Evolutionary conservation across 35 echinoderm and acorn worm genomes (phyloP).

Genomic region (Ophioderma brevispina): DNA sequence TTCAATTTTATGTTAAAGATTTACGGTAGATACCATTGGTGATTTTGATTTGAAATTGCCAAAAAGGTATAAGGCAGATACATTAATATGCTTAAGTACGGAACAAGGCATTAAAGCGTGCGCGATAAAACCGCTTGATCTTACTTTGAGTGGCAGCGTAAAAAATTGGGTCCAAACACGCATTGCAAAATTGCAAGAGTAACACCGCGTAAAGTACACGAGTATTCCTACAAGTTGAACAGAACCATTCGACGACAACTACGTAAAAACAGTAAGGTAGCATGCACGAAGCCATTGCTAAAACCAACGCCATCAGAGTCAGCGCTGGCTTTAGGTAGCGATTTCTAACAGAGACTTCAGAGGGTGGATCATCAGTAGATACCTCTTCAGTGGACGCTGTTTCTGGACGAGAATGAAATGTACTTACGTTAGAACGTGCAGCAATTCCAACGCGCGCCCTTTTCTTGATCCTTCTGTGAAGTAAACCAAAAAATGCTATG

Average conservation of each 20-base stretch:
- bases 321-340: conserved; percentile 18
- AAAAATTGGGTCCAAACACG: conserved; percentile 23
- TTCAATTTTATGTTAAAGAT: too few relatives aligned
- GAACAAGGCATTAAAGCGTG: neutral
- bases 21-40: too few relatives aligned
- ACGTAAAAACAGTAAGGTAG: conserved; percentile 6
- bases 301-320: conserved; percentile 10
- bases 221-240: neutral
- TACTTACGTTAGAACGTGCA: neutral
- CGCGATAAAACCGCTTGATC: conserved; percentile 18
- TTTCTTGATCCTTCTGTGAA: neutral
- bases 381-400: neutral
- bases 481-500: neutral
- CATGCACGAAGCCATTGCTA: neutral
- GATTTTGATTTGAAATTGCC: too few relatives aligned
- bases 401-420: neutral
- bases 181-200: neutral
- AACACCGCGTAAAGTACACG: neutral
- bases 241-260: neutral
- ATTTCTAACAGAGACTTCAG: neutral
- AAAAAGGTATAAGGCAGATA: too few relatives aligned
- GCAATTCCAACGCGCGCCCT: neutral
- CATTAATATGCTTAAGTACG: too few relatives aligned
- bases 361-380: neutral
- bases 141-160: conserved; percentile 37